Base-by-base conservation (phyloP, 2,113 vertebrate species). In the Nothoprocta pentlandii region DNA sequence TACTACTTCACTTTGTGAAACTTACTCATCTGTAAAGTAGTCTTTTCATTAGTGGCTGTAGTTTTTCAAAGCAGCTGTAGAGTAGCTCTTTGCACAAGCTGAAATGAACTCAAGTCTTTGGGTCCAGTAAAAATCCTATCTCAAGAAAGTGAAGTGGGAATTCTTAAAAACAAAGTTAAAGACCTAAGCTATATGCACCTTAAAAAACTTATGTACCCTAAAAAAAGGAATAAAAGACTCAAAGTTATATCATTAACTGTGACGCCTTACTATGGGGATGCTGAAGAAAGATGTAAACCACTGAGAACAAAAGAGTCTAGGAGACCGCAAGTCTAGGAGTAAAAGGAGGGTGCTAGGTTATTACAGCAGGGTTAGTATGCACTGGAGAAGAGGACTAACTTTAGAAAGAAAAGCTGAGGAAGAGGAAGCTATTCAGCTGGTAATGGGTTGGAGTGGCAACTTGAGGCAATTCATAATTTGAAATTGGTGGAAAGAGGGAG, bases 341-440 rank as follows among this genome's bases (percentile, higher is more conserved):
- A 67, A 76, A 30, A 0, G 0, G 6, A 12, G 21, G 16, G 32
- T 73, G 14, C 6, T 12, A 39, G 70, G 46, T 8, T 61, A 26
- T 77, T 62, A 34, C 9, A 44, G 36, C 19, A 58, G 41, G 28
- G 23, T 82, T 69, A 73, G 6, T 58, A 26, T 22, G 28, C n/a
- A 17, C 34, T 62, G 53, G 6, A 81, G 46, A 76, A 51, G 32
- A 49, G 21, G 16, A 44, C 8, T 11, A 14, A 26, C 7, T n/a
- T 47, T 30, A 63, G n/a, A 59, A 67, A 46, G 32, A 54, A 66
- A 71, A 70, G 46, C 5, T 51, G 30, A 85, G 53, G 25, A 59
- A 71, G 49, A 59, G 53, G 2, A 41, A 44, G 10, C 39, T 79
- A 32, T 63, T 90, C 26, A 71, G 39, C 17, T 25, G 68, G 32